phyloP scores from a whole-genome alignment of 2,113 vertebrate genomes.

The Addax nasomaculatus region DNA sequence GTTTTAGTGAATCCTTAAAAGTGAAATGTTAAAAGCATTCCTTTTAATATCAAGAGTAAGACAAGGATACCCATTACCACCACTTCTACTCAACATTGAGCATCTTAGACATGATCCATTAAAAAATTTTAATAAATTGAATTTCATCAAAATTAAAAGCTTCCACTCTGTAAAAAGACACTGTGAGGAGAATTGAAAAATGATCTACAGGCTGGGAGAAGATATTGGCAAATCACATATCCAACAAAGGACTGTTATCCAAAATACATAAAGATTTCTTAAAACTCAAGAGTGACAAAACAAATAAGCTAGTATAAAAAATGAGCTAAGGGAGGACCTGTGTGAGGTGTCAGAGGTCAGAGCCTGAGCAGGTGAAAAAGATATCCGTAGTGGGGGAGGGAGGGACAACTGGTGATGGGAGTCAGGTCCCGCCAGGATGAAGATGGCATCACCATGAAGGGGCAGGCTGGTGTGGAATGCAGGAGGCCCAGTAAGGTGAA shows the following conservation, averaged over 20 bases:
- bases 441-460: not conserved
- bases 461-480: not conserved
- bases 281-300: conserved; percentile 10
- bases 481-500: not conserved
- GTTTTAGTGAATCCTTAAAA: not conserved
- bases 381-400: not conserved
- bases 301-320: not conserved
- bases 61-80: not conserved
- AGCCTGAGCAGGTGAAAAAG: not conserved
- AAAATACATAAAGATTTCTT: not conserved
- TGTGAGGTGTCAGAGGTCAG: not conserved
- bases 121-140: not conserved
- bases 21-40: not conserved
- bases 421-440: not conserved
- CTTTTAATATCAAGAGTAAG: not conserved
- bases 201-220: not conserved
- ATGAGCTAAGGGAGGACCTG: not conserved
- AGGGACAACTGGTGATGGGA: not conserved
- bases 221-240: not conserved
- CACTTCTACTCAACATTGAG: not conserved
- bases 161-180: not conserved
- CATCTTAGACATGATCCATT: not conserved
- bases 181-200: not conserved
- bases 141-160: not conserved
- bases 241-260: not conserved